Base-by-base conservation (phyloP, 2,888 invertebrate species). In the Pseudococcus viburni region DNA sequence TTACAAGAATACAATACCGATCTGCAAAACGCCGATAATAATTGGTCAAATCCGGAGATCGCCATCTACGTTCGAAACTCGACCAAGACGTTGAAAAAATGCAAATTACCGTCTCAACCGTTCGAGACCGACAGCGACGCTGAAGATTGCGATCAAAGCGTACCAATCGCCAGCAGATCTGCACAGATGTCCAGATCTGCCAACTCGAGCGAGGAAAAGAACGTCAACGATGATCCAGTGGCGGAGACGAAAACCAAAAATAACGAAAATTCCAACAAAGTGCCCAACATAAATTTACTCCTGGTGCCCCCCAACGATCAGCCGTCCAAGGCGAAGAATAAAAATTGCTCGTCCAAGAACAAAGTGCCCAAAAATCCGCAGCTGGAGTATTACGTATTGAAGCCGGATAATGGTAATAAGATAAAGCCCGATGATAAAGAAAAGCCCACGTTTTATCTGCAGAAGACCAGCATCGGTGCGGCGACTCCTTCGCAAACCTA, bases 241-340 rank as follows among this genome's bases (percentile, higher is more conserved):
- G 26, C 12, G 19, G 15, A 46, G 19, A 33, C 8, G 8, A 42
- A 42, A 42, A 8, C 59, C 26, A 33, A 19, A 12, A 83, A 26
- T n/a, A 85, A 73, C 73, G 51, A 22, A 9, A 51, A 19, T 15
- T 17, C 42, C 11, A 68, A 86, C 46, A 86, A 42, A 22, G 85
- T 85, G 15, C 88, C 88, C 8, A 88, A 77, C 64, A 88, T 88
- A 15, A 88, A 88, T 26, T 39, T 88, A 39, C 73, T 88, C 15
- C 73, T 88, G 26, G 85, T 88, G 15, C 88, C 88, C 19, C 85
- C 85, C 1, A 48, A 88, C n/a, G 51, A 68, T 1, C 88, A 46
- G 19, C 33, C 9, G 6, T 64, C 73, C 12, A 84, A 85, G n/a
- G 51, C 85, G 5, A 64, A 64, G n/a, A 64, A 64, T 11, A 64